These are phyloP conservation scores for Eulimnadia texana DNA, from an alignment of 1,140 invertebrate species.

Conservation along the genomic window DNA sequence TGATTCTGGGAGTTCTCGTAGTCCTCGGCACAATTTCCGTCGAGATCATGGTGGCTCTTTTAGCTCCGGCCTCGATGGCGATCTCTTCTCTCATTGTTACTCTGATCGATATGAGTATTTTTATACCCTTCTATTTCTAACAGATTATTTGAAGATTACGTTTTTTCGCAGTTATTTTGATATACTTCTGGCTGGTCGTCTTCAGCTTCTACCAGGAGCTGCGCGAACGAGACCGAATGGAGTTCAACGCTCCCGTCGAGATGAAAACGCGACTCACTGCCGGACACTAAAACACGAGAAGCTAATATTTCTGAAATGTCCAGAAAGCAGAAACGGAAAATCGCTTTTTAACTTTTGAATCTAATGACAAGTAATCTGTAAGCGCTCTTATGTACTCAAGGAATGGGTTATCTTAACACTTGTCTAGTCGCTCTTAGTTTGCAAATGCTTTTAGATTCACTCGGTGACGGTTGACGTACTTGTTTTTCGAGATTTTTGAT, in stretches of 20 bases:
- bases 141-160: background rate
- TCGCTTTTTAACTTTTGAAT: no score
- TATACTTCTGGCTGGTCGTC: constrained; percentile 17
- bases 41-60: constrained; percentile 5
- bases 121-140: background rate
- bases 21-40: constrained; percentile 5
- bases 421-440: no score
- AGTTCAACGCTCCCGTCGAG: constrained; percentile 12
- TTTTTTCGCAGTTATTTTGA: constrained; percentile 14
- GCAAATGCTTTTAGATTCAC: no score
- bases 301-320: no score
- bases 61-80: background rate
- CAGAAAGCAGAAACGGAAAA: no score
- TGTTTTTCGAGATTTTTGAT: no score
- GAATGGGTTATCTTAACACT: no score
- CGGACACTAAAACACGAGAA: background rate
- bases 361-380: no score
- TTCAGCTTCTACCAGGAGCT: constrained; percentile 17
- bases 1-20: constrained; percentile 12
- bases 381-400: no score
- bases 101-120: constrained; percentile 13
- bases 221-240: constrained; percentile 15
- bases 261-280: constrained; percentile 7
- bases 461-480: no score
- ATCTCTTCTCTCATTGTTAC: constrained; percentile 9